Evolutionary conservation across 37 sponge, comb jelly and placozoan species (phyloP), one percentile per base, ranked within the genome.

Genomic region (Lycopodina hypogea): DNA sequence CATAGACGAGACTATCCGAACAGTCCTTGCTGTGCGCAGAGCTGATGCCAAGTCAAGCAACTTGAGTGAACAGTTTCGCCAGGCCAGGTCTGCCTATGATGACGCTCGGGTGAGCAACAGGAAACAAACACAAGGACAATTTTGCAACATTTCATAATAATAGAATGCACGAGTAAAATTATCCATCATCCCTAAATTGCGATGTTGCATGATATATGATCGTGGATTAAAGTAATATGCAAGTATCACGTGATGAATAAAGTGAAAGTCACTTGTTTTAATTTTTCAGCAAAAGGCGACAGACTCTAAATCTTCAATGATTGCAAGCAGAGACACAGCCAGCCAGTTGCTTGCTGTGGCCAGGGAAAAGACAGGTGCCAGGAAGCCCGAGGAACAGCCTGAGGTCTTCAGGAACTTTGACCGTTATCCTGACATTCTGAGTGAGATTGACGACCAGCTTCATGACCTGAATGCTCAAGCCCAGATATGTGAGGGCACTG

Each of bases 401-500:
- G 72, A 72, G 34, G 64, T 87, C 56, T 29, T 75, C 9, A 23
- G 19, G 53, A 23, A 21, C 32, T 83, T 83, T 41, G 36, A 68
- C 32, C 35, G 17, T 12, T 68, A 68, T 26, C 91, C 91, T 12
- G 56, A 68, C 32, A 64, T 74, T 1, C 56, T 82, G 53, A 76
- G 40, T 19, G 83, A 57, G 18, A 61, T 93, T 28, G 84, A 89
- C 32, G 90, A 89, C 0, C 29, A 22, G 72, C 78, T 93, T 0
- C 93, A 93, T 79, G 84, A 83, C 60, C 75, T 60, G 33, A 83
- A 82, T 18, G 83, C 87, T 12, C 81, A 86, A 70, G 87, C 90
- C 28, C 90, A 93, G 26, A 48, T 93, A 78, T 89, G 87, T 37
- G 33, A 71, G 14, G 81, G 84, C 0, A 69, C 56, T 50, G 88